These are phyloP conservation scores for Serranus cabrilla DNA, from an alignment of 2,797 vertebrate genomes.

Conservation along the genomic window DNA sequence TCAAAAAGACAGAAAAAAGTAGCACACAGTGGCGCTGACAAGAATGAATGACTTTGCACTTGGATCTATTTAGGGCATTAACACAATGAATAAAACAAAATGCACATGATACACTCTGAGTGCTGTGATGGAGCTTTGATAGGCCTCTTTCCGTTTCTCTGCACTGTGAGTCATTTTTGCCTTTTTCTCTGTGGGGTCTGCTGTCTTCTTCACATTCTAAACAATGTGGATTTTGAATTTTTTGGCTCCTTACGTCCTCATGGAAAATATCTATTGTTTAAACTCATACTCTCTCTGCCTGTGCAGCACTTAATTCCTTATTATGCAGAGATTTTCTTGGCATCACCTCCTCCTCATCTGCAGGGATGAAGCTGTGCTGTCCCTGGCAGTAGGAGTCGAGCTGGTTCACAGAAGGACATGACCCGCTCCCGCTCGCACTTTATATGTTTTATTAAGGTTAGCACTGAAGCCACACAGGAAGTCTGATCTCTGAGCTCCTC, in stretches of 20 bases:
- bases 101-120: constrained; percentile 25
- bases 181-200: constrained; percentile 21
- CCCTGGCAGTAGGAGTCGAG: constrained; percentile 25
- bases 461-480: constrained; percentile 39
- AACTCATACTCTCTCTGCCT: constrained; percentile 33
- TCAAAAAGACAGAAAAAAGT: constrained; percentile 30
- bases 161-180: constrained; percentile 23
- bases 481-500: constrained; percentile 41
- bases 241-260: constrained; percentile 38
- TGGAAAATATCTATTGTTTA: constrained; percentile 63
- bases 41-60: constrained; percentile 40
- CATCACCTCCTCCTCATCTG: constrained; percentile 43
- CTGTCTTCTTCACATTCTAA: constrained; percentile 33
- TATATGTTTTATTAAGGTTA: constrained; percentile 24
- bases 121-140: constrained; percentile 51
- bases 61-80: constrained; percentile 59
- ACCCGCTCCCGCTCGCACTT: constrained; percentile 33
- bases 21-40: constrained; percentile 38
- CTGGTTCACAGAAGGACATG: constrained; percentile 49
- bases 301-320: constrained; percentile 61
- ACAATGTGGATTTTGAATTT: constrained; percentile 56
- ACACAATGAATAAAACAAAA: constrained; percentile 59
- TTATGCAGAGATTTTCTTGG: constrained; percentile 62
- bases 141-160: constrained; percentile 25
- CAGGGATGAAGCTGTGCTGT: constrained; percentile 20